phyloP scores from a whole-genome alignment of 37 sponge, comb jelly and placozoan genomes.

The Mnemiopsis leidyi region DNA sequence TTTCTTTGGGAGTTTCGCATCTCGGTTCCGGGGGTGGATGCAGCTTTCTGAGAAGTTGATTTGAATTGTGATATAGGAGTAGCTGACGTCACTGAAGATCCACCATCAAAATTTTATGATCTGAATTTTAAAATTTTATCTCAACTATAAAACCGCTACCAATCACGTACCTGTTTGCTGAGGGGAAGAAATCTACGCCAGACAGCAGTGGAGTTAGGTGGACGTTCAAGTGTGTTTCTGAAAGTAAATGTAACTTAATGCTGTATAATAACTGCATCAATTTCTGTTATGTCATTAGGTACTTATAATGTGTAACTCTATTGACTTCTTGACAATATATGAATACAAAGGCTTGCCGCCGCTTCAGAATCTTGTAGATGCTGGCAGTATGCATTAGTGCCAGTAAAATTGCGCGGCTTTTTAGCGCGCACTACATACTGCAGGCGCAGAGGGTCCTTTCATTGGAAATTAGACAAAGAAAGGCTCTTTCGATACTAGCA shows the following conservation, averaged over 20 bases:
- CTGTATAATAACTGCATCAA: too few species aligned
- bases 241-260: not conserved
- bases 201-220: constrained; percentile 45
- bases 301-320: not conserved
- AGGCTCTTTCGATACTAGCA: constrained; percentile 54
- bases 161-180: constrained; percentile 47
- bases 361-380: not conserved
- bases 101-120: too few species aligned
- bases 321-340: not conserved
- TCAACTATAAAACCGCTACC: too few species aligned
- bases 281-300: not conserved
- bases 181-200: constrained; percentile 45
- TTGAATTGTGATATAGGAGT: not conserved
- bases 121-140: too few species aligned
- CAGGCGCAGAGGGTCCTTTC: constrained; percentile 28
- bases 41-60: constrained; percentile 11
- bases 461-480: constrained; percentile 10
- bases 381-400: not conserved
- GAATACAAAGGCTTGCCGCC: not conserved
- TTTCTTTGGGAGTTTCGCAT: constrained; percentile 35
- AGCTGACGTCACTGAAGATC: too few species aligned
- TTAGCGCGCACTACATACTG: constrained; percentile 37
- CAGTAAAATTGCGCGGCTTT: constrained; percentile 19
- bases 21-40: constrained; percentile 24
- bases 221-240: constrained; percentile 38